phyloP scores from a whole-genome alignment of 2,888 invertebrate genomes.

The Idaea dimidiata region DNA sequence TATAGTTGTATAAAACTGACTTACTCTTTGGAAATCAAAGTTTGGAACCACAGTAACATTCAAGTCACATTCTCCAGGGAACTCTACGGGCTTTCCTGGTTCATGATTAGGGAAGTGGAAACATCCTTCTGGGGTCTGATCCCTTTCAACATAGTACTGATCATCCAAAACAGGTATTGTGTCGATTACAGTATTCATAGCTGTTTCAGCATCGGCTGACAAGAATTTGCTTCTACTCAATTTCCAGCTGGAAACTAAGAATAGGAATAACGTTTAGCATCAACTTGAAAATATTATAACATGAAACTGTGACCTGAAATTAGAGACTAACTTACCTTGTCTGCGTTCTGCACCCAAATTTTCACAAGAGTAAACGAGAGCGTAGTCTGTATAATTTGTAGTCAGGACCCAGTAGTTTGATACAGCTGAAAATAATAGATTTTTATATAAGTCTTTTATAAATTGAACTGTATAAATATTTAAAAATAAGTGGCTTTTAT shows the following conservation, averaged over 20 bases:
- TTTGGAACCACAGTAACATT: slow-evolving; percentile 31
- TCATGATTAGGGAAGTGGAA: slow-evolving; percentile 43
- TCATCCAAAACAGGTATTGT: slow-evolving; percentile 35
- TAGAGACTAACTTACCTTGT: slow-evolving; percentile 29
- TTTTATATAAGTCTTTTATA: no score
- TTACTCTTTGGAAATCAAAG: slow-evolving; percentile 29
- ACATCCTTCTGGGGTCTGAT: slow-evolving; percentile 39
- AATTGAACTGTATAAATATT: background rate
- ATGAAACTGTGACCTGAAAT: background rate
- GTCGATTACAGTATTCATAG: slow-evolving; percentile 29
- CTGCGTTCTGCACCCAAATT: slow-evolving; percentile 44
- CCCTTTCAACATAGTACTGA: slow-evolving; percentile 35
- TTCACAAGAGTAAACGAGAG: slow-evolving; percentile 82
- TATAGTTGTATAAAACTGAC: background rate
- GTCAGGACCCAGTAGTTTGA: slow-evolving; percentile 40
- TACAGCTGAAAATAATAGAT: background rate
- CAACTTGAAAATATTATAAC: background rate
- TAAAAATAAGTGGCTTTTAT: background rate
- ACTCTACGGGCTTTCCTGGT: slow-evolving; percentile 27
- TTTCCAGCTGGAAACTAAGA: slow-evolving; percentile 59
- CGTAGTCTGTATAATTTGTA: slow-evolving; percentile 82
- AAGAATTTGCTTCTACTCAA: slow-evolving; percentile 41
- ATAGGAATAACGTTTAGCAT: background rate
- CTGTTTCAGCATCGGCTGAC: slow-evolving; percentile 21
- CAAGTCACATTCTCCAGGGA: slow-evolving; percentile 37